Evolutionary conservation across 2,888 invertebrate species (phyloP).

Genomic region (Noctua janthe): DNA sequence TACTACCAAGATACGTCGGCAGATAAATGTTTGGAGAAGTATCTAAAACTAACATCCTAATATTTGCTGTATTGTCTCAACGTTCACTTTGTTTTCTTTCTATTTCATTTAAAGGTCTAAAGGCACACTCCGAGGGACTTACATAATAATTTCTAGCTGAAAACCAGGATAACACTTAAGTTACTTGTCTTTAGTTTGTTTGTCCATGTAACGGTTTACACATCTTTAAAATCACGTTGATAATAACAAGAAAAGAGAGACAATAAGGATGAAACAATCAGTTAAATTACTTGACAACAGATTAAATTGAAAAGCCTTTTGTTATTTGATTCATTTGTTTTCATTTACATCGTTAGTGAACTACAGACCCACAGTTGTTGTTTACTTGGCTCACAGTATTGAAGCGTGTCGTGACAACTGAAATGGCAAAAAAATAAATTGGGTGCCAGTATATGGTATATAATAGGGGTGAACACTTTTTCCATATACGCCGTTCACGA

Average conservation of each 20-base stretch:
- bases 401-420: constrained; percentile 28
- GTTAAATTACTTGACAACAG: not conserved
- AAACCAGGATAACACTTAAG: not conserved
- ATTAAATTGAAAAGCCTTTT: constrained; percentile 1
- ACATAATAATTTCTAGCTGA: not conserved
- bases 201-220: not conserved
- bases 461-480: constrained; percentile 59
- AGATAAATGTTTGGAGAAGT: constrained; percentile 45
- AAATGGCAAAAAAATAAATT: constrained; percentile 62
- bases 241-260: not conserved
- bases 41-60: constrained; percentile 35
- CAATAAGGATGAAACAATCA: not conserved
- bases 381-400: constrained; percentile 34
- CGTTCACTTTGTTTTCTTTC: constrained; percentile 20
- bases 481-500: constrained; percentile 52
- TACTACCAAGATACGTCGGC: constrained; percentile 12
- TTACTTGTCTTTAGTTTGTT: not conserved
- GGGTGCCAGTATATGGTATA: constrained; percentile 50
- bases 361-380: constrained; percentile 25
- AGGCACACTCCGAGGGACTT: not conserved
- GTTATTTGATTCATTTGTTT: constrained; percentile 25
- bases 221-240: too few species aligned
- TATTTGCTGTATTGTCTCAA: constrained; percentile 22
- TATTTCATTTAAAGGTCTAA: not conserved
- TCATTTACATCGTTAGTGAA: constrained; percentile 32